Base-by-base conservation (phyloP, 1,140 invertebrate genomes). In the Papilio machaon region DNA sequence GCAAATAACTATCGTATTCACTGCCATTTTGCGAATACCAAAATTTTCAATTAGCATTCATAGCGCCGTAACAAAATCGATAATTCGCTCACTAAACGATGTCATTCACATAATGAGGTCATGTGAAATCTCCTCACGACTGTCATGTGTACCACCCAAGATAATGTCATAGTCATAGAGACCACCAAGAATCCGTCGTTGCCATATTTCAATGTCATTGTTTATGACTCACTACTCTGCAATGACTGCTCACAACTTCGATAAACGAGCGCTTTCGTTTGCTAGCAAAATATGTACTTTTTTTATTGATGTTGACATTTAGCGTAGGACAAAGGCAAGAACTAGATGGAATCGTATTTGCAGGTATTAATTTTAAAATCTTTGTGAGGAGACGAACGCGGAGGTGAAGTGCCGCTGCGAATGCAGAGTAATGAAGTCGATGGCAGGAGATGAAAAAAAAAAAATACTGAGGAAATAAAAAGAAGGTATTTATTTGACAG, bases 51-150 rank as follows among this genome's bases (percentile, higher is more conserved):
- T 70, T 11, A 15, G 30, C 35, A 70, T 73, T 46, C n/a, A n/a
- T 73, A 47, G 5, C 73, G 15, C 10, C 17, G 38, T 73, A 1
- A 9, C 17, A 3, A 75, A 52, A 75, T 52, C 73, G 46, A 76
- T 76, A 76, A 76, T 76, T 49, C 74, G 47, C 47, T 52, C 13
- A 76, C 74, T 23, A 76, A 76, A 76, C 74, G 74, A 76, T 76
- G 74, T 54, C 74, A 76, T n/a, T 47, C 6, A n/a, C 13, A 30
- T 76, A 76, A 76, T 76, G 74, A 76, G 19, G n/a, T 47, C n/a
- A 76, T 76, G 46, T 54, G 43, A 52, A 76, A 76, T 76, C 74
- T 23, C 74, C 74, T 76, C 74, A 76, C 74, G 74, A 15, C 23
- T 15, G 46, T 49, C 46, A 52, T 76, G 74, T 15, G 15, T 76